A percentile compares a stretch with the other conserved stretches of the same genome.
Evolutionary conservation across 2,888 invertebrate genomes (phyloP).

Genomic region (Drosophila pegasa): DNA sequence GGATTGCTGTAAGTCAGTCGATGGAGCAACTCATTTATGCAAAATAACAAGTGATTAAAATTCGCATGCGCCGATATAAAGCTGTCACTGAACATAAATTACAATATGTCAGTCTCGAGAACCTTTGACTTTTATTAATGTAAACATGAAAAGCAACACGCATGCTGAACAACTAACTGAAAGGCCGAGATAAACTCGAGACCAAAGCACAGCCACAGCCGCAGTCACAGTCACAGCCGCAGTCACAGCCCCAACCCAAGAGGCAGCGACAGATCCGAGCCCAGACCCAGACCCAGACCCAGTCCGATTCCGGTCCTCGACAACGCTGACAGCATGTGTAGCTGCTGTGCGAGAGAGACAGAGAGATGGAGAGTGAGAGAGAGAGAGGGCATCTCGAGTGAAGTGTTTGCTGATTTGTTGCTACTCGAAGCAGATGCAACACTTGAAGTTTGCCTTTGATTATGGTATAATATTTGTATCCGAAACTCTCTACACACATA

Average conservation of each 20-base stretch:
- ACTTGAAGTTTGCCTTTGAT: conserved; percentile 62
- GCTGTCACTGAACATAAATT: conserved; percentile 81
- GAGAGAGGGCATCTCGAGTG: conserved; percentile 7
- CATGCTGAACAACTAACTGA: conserved; percentile 72
- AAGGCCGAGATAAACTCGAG: conserved; percentile 69
- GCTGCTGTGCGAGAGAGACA: conserved; percentile 19
- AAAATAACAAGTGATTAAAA: conserved; percentile 80
- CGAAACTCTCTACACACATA: conserved; percentile 5
- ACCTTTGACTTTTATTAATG: conserved; percentile 81
- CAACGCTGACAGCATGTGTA: conserved; percentile 54
- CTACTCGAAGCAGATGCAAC: conserved; percentile 70
- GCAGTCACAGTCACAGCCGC: conserved; percentile 12
- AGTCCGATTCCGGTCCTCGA: conserved; percentile 48
- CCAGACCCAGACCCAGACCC: conserved; percentile 16
- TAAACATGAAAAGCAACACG: conserved; percentile 81
- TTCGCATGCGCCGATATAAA: conserved; percentile 77
- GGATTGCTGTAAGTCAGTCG: conserved; percentile 43
- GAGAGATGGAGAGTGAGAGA: background rate
- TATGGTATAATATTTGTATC: conserved; percentile 54
- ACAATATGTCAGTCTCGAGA: conserved; percentile 81
- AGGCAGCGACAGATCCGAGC: conserved; percentile 23
- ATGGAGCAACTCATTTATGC: conserved; percentile 75
- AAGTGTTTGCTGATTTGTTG: conserved; percentile 45
- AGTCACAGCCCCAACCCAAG: conserved; percentile 13
- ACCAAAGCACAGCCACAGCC: conserved; percentile 28